phyloP scores from a whole-genome alignment of 2,113 vertebrate species.

The Oryzias melastigma region DNA sequence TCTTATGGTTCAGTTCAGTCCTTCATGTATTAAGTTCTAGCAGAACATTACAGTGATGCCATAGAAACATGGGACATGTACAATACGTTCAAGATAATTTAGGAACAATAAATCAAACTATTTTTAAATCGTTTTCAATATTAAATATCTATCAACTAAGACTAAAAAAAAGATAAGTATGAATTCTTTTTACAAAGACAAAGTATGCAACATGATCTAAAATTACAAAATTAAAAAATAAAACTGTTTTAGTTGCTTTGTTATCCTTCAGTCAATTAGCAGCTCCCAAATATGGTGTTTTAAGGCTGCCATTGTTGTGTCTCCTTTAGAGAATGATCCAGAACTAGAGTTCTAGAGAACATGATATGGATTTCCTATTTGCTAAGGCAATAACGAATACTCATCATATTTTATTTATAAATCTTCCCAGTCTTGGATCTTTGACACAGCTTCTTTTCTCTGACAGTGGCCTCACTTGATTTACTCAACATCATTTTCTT shows the following conservation, averaged over 20 bases:
- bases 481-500: constrained; percentile 82
- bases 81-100: not conserved
- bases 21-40: not conserved
- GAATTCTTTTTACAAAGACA: constrained; percentile 27
- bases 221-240: constrained; percentile 34
- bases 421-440: constrained; percentile 21
- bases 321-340: constrained; percentile 12
- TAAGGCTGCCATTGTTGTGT: not conserved
- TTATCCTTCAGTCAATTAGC: constrained; percentile 9
- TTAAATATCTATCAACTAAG: constrained; percentile 1
- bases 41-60: not conserved
- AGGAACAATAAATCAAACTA: too few relatives aligned
- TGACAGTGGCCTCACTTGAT: constrained; percentile 1
- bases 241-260: constrained; percentile 22
- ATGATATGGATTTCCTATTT: constrained; percentile 10
- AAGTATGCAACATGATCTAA: constrained; percentile 20
- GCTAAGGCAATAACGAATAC: constrained; percentile 7
- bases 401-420: constrained; percentile 12
- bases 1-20: not conserved
- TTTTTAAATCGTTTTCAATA: too few relatives aligned
- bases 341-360: constrained; percentile 33
- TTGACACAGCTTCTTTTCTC: constrained; percentile 5
- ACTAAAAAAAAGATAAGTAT: constrained; percentile 26
- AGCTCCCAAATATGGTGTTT: too few relatives aligned
- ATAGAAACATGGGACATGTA: not conserved